Evolutionary conservation across 2,888 invertebrate genomes (phyloP).

Genomic region (Zygogramma bicolorata): DNA sequence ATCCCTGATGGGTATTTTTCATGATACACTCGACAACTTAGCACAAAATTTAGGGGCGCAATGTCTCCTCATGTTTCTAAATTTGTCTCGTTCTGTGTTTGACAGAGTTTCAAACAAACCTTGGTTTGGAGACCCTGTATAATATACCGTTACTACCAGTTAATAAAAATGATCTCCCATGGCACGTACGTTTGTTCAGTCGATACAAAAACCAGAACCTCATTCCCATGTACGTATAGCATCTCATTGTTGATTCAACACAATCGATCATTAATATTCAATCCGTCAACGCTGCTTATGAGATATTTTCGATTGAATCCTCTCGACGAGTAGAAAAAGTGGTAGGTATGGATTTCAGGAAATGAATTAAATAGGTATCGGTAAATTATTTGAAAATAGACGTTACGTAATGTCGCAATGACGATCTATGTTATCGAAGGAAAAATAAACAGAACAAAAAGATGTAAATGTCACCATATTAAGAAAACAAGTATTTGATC

Average conservation of each 20-base stretch:
- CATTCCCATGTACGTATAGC: neutral
- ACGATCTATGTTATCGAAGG: neutral
- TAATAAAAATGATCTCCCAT: neutral
- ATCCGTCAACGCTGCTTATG: too few species aligned
- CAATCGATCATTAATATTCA: neutral
- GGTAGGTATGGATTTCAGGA: neutral
- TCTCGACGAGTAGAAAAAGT: neutral
- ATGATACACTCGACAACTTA: too few species aligned
- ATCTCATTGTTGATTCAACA: neutral
- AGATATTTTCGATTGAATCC: too few species aligned
- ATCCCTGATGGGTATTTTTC: too few species aligned
- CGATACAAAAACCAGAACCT: neutral
- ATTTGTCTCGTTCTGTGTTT: too few species aligned
- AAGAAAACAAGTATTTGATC: neutral
- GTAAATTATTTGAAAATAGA: constrained; percentile 2
- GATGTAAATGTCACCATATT: neutral
- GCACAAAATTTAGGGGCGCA: too few species aligned
- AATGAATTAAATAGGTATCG: neutral
- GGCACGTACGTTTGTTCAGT: neutral
- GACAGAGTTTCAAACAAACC: too few species aligned
- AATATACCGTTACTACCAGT: neutral
- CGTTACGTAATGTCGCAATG: neutral
- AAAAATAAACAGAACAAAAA: neutral
- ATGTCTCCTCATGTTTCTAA: too few species aligned
- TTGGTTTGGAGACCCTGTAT: too few species aligned